phyloP scores from a whole-genome alignment of 2,797 vertebrate genomes.

The Phoebastria nigripes region DNA sequence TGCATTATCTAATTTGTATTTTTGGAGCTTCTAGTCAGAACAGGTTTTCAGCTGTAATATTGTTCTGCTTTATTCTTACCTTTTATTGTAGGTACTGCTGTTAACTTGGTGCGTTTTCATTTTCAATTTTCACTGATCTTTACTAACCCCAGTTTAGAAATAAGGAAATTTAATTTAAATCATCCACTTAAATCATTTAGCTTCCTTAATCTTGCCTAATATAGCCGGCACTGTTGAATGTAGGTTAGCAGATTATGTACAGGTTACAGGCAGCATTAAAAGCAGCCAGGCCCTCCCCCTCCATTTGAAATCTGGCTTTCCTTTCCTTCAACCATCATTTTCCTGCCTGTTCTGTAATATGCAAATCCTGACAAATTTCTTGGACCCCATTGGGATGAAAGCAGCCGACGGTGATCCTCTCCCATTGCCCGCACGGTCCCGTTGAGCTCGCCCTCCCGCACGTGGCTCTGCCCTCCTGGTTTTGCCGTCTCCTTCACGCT shows the following conservation, averaged over 20 bases:
- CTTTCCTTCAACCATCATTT: not conserved
- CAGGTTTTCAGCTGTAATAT: not conserved
- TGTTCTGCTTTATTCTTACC: not conserved
- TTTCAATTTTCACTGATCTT: not conserved
- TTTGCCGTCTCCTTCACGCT: not conserved
- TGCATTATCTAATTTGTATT: not conserved
- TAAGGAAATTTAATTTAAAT: not conserved
- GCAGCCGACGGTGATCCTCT: accelerated
- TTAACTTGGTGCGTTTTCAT: not conserved
- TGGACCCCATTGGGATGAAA: not conserved
- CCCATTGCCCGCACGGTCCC: accelerated
- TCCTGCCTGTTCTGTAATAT: not conserved
- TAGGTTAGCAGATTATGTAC: not conserved
- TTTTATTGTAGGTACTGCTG: not conserved
- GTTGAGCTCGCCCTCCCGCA: accelerated
- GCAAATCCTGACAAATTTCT: not conserved
- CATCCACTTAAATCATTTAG: not conserved
- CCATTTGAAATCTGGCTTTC: not conserved
- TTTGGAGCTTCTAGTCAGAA: not conserved
- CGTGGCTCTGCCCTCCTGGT: not conserved
- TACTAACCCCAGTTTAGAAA: not conserved
- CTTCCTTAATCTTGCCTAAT: not conserved
- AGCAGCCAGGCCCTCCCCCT: not conserved
- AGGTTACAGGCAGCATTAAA: not conserved
- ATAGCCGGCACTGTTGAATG: not conserved